Base-by-base conservation (phyloP, 2,888 invertebrate species). In the Temnothorax ravouxi region DNA sequence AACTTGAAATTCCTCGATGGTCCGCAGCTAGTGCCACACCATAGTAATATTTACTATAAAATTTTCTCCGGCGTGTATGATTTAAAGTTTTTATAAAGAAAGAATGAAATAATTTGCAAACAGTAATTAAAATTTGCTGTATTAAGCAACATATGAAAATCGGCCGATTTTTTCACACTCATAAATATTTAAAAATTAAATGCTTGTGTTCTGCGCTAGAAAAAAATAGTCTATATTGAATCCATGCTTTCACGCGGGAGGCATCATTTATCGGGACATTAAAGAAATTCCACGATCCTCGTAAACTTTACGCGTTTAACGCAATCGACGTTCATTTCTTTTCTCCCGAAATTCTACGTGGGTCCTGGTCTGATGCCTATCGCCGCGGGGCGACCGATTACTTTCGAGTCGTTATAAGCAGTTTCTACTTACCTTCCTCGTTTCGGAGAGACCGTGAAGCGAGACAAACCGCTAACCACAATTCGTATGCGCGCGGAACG, bases 401-500 rank as follows among this genome's bases (percentile, higher is more conserved):
- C 88, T 90, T 83, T 91, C 87, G 88, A 87, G 88, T 87, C 89
- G 91, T 91, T 89, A 80, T 71, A 88, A 90, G 87, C 84, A 80
- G 87, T 89, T 88, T 85, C 86, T 85, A 86, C 67, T 86, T 86
- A 84, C 85, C 87, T 87, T 88, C 75, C 90, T 86, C 88, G 88
- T 90, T 90, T 89, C 86, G 90, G 81, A 47, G 84, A 89, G 84
- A 90, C 87, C 90, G 89, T 88, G 88, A 90, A 91, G 90, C 92
- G 91, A 88, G 89, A 88, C 91, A 91, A 92, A 91, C 91, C 90
- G 91, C 91, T 91, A 92, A 92, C 91, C 91, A 88, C 91, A 88
- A 91, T 92, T 88, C 86, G 77, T 76, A 84, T 84, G 88, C 87
- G 76, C 77, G 81, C 47, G 84, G 83, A 88, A 84, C 80, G 77